Percentiles rank a stretch among this genome's conserved stretches.
Evolutionary conservation across 2,113 vertebrate species (phyloP).

Genomic region (Tenrec ecaudatus): DNA sequence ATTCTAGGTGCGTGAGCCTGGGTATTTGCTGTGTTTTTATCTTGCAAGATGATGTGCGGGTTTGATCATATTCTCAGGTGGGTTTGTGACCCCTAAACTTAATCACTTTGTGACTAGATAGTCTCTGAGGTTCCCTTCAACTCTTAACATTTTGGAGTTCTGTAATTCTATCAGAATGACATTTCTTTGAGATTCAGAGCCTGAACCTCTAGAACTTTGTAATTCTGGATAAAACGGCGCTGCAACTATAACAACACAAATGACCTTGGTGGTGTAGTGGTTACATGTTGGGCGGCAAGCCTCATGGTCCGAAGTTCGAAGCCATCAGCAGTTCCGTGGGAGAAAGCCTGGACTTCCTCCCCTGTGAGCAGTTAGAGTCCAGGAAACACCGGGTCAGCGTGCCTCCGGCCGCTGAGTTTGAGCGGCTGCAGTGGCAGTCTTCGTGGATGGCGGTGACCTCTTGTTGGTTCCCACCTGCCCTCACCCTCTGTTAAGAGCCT

Average conservation of each 20-base stretch:
- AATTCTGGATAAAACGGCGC: neutral
- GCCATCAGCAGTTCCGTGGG: no score
- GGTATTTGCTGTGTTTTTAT: slow-evolving; percentile 10
- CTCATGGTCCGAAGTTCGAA: no score
- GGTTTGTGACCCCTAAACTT: slow-evolving; percentile 29
- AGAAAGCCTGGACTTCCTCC: no score
- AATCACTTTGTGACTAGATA: neutral
- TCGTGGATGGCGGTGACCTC: neutral
- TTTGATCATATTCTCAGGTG: slow-evolving; percentile 4
- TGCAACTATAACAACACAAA: neutral
- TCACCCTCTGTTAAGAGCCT: neutral
- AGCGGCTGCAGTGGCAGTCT: no score
- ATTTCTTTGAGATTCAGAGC: slow-evolving; percentile 42
- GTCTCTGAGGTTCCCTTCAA: neutral
- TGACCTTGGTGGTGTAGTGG: no score
- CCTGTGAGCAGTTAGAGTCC: no score
- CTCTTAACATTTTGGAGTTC: slow-evolving; percentile 5
- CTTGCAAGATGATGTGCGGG: neutral
- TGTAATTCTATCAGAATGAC: neutral
- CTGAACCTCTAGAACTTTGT: slow-evolving; percentile 7
- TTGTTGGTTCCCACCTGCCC: neutral
- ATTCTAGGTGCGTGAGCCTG: neutral
- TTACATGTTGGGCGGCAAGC: no score
- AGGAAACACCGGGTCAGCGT: no score
- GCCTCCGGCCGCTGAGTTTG: no score